Percentiles rank a stretch among this genome's conserved stretches.
These are phyloP conservation scores for Ryuthela nishihirai DNA, from an alignment of 2,888 invertebrate genomes.

Conservation along the genomic window DNA sequence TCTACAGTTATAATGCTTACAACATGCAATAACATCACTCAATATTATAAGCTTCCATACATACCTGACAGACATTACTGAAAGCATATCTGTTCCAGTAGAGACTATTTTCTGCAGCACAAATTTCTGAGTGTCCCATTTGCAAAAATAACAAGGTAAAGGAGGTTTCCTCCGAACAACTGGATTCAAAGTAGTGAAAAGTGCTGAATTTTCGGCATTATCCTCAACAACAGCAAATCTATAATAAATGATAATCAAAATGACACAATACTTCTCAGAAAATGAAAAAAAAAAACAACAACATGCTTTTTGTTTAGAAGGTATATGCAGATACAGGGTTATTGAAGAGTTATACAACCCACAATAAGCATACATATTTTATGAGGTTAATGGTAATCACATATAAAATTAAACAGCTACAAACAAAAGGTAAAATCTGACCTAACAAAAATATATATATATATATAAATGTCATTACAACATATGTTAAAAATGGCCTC, in stretches of 20 bases:
- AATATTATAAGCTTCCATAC: conserved; percentile 5
- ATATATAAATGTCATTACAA: too few species aligned
- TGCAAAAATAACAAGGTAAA: conserved; percentile 65
- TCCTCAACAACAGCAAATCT: conserved; percentile 64
- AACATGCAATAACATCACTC: not conserved
- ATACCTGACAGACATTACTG: conserved; percentile 70
- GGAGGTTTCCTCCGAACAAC: conserved; percentile 58
- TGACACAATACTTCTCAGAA: not conserved
- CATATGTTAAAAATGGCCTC: too few species aligned
- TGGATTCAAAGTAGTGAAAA: conserved; percentile 71
- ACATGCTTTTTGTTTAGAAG: not conserved
- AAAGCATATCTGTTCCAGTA: conserved; percentile 67
- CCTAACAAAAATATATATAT: too few species aligned
- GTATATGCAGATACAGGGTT: not conserved
- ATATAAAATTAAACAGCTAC: too few species aligned
- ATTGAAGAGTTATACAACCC: too few species aligned
- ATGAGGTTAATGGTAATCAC: too few species aligned
- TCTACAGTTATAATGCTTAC: too few species aligned
- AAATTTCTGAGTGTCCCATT: conserved; percentile 69
- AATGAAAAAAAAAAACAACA: not conserved
- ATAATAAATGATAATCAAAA: conserved; percentile 19
- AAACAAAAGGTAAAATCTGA: too few species aligned
- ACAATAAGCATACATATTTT: too few species aligned
- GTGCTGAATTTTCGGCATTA: conserved; percentile 60
- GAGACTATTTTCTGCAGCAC: conserved; percentile 57